Percentiles rank a stretch among this genome's conserved stretches.
These are phyloP conservation scores for Bungarus multicinctus DNA, from an alignment of 2,113 vertebrate species.

Conservation along the genomic window DNA sequence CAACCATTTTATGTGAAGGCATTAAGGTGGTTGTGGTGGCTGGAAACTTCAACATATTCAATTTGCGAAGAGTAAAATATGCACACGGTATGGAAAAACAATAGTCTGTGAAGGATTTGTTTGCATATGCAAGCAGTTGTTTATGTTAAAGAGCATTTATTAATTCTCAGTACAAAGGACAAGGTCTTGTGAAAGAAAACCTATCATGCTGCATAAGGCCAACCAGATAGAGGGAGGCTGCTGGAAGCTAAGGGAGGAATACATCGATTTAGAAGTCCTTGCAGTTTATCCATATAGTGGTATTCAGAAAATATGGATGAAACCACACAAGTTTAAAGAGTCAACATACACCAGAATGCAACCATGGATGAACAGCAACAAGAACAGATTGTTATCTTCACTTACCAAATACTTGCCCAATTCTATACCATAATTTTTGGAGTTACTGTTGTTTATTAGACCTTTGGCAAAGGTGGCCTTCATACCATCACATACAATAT, in stretches of 20 bases:
- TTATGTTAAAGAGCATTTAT: slow-evolving; percentile 13
- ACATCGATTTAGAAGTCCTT: background rate
- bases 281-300: background rate
- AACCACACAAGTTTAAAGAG: background rate
- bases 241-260: background rate
- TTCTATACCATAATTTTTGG: background rate
- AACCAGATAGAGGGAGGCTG: background rate
- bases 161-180: background rate
- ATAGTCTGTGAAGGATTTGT: background rate
- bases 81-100: background rate
- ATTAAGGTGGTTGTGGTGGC: background rate
- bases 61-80: slow-evolving; percentile 31
- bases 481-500: background rate
- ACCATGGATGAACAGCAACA: background rate
- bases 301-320: background rate
- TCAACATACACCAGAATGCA: background rate
- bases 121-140: rapidly evolving
- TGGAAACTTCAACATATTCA: background rate
- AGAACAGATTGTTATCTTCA: background rate
- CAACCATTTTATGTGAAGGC: background rate
- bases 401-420: background rate
- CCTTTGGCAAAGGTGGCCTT: background rate
- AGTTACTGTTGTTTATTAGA: background rate
- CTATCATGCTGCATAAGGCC: rapidly evolving
- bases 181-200: background rate